Evolutionary conservation across 2,888 invertebrate species (phyloP).

Genomic region (Anticlea derivata): DNA sequence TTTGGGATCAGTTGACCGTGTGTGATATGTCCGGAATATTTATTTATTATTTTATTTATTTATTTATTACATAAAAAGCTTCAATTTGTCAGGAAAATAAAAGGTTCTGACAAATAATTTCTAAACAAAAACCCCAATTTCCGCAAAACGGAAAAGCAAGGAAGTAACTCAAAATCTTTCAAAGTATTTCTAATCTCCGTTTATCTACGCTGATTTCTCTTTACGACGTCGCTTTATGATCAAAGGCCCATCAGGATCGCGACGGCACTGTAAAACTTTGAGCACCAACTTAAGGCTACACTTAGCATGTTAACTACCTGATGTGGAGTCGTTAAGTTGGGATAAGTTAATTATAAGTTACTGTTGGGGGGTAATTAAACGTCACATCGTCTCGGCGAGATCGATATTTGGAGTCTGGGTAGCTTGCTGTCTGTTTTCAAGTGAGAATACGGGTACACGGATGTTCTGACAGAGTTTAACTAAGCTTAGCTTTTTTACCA

Average conservation of each 20-base stretch:
- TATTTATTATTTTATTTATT: too few relatives aligned
- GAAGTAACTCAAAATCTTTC: slow-evolving; percentile 1
- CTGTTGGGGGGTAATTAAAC: slow-evolving; percentile 18
- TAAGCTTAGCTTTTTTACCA: too few relatives aligned
- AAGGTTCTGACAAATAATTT: too few relatives aligned
- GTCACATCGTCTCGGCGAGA: neutral
- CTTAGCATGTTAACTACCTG: slow-evolving; percentile 38
- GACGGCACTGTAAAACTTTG: slow-evolving; percentile 22
- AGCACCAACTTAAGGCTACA: slow-evolving; percentile 34
- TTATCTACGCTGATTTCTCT: neutral
- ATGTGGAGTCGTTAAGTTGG: slow-evolving; percentile 34
- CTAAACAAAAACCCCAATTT: neutral
- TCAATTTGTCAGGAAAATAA: too few relatives aligned
- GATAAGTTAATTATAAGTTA: slow-evolving; percentile 41
- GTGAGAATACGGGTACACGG: too few relatives aligned
- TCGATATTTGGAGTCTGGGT: neutral
- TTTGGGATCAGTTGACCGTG: too few relatives aligned
- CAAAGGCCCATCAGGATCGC: slow-evolving; percentile 11
- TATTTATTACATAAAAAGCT: too few relatives aligned
- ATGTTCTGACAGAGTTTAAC: too few relatives aligned
- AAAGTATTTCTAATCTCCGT: neutral
- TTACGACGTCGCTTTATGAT: slow-evolving; percentile 8
- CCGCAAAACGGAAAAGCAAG: neutral
- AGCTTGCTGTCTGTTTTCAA: neutral
- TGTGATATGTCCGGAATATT: too few relatives aligned